Evolutionary conservation across 2,113 vertebrate genomes (phyloP).

Genomic region (Podarcis raffonei): DNA sequence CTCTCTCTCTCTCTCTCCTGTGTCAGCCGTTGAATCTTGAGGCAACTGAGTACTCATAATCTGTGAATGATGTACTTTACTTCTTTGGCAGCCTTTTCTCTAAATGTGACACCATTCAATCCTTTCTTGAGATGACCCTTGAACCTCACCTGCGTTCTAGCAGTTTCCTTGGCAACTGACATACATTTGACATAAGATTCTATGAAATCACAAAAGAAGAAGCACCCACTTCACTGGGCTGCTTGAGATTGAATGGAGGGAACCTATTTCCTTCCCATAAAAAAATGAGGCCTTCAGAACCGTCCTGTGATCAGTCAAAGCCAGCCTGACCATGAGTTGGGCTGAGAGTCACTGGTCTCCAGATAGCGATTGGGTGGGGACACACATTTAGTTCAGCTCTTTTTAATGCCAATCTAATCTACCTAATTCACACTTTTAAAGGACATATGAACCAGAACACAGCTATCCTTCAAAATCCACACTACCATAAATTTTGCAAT

Average conservation of each 20-base stretch:
- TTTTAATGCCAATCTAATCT: too few species aligned
- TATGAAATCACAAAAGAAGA: slow-evolving; percentile 42
- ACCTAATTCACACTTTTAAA: too few species aligned
- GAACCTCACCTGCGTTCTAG: slow-evolving; percentile 61
- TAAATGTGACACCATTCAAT: slow-evolving; percentile 61
- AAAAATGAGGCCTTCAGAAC: neutral
- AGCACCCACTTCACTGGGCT: neutral
- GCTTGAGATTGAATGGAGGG: neutral
- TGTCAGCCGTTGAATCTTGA: slow-evolving; percentile 35
- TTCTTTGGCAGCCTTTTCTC: slow-evolving; percentile 61
- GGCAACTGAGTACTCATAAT: slow-evolving; percentile 23
- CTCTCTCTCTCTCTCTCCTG: slow-evolving; percentile 3
- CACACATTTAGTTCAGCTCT: too few species aligned
- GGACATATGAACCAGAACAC: too few species aligned
- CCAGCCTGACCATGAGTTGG: neutral
- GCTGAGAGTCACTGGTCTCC: neutral
- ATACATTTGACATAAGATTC: slow-evolving; percentile 51
- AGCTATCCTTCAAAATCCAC: neutral
- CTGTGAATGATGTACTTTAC: slow-evolving; percentile 53
- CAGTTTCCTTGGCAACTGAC: slow-evolving; percentile 72
- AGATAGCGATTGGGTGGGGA: neutral
- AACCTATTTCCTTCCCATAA: neutral
- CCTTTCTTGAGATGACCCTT: slow-evolving; percentile 60
- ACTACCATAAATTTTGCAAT: too few species aligned
- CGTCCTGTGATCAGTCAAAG: neutral